Base-by-base conservation (phyloP, 2,113 vertebrate species). In the Empidonax alnorum region DNA sequence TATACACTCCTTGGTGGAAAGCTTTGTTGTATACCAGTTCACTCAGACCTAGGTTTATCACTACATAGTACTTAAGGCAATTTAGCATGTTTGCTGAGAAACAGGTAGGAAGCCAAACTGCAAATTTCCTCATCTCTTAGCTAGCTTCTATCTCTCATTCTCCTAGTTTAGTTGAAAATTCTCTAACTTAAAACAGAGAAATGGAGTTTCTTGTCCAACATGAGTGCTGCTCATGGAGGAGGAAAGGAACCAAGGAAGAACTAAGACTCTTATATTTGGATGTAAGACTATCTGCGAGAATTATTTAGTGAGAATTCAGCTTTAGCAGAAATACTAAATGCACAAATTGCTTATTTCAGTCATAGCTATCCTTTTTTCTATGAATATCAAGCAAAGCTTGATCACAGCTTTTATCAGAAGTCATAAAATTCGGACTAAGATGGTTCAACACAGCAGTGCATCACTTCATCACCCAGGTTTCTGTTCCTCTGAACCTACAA, bases 371-470 rank as follows among this genome's bases (percentile, higher is more conserved):
- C 4, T 55, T 90, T 92, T 69, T 68, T 50, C 69, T 74, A 55
- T 1, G 2, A 62, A n/a, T 66, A 68, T 16, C 25, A 46, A 14
- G 44, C 7, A 41, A 87, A 87, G 31, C 59, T 20, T 17, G 12
- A 46, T n/a, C 23, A 59, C 18, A 23, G 13, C 35, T 25, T 59
- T 19, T 59, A 63, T 12, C 31, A 78, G 65, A 78, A 73, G 23
- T 8, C 2, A 3, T 19, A 75, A 78, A 82, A 93, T 55, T 30
- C 0, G 0, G 33, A 82, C 78, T 5, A 3, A 49, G 25, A 50
- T 13, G 33, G 25, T 35, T 82, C 14, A 68, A 25, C 2, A 5
- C 19, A 72, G 78, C 31, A 76, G 12, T 21, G n/a, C 49, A 35
- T 44, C 6, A 53, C 42, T 66, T 82, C 62, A 0, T 27, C 35